These are phyloP conservation scores for Charadrius vociferus DNA, from an alignment of 2,113 vertebrate genomes.

Conservation along the genomic window DNA sequence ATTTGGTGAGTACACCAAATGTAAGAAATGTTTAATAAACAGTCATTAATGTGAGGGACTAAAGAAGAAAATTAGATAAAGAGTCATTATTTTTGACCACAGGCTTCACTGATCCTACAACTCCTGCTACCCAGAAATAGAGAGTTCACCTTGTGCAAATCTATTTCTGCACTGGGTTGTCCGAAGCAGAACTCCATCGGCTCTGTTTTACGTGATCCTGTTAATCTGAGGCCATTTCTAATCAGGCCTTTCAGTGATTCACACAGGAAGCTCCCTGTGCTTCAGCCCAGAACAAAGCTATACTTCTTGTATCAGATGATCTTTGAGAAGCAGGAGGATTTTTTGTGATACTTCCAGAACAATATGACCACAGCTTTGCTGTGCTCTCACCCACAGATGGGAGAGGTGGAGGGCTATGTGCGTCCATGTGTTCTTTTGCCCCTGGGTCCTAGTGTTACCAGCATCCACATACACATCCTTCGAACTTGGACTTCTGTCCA, in stretches of 20 bases:
- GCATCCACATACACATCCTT: not conserved
- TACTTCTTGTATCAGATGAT: not conserved
- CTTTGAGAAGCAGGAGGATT: not conserved
- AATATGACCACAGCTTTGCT: not conserved
- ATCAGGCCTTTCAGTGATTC: not conserved
- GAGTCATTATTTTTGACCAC: not conserved
- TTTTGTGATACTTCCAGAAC: not conserved
- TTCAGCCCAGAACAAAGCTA: not conserved
- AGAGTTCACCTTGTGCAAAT: not conserved
- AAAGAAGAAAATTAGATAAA: not conserved
- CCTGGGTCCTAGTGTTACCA: not conserved
- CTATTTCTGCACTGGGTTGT: not conserved
- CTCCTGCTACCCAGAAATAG: not conserved
- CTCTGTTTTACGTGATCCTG: not conserved
- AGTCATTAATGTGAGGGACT: not conserved
- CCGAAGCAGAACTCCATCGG: not conserved
- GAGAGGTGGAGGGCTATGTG: not conserved
- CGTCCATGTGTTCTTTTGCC: not conserved
- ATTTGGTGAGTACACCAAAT: not conserved
- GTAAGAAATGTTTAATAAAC: not conserved
- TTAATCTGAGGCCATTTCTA: not conserved
- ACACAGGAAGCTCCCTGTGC: not conserved
- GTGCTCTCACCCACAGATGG: not conserved
- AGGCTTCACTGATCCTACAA: not conserved
- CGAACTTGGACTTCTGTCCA: not conserved